Evolutionary conservation across 2,113 vertebrate species (phyloP).

Genomic region (Oceanodroma tethys): DNA sequence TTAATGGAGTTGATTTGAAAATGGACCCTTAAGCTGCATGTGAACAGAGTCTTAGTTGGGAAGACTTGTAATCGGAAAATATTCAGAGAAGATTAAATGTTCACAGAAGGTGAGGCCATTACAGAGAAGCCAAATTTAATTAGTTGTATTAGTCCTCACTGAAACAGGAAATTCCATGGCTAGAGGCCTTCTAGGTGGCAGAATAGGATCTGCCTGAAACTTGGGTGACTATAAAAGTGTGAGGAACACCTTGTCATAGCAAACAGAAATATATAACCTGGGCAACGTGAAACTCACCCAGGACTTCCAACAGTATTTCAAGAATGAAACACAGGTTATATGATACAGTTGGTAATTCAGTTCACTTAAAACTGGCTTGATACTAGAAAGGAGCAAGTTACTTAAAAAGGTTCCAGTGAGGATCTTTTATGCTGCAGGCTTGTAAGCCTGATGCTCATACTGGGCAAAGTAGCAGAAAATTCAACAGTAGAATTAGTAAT

Average conservation of each 20-base stretch:
- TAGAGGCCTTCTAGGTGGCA: neutral
- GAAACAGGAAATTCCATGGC: neutral
- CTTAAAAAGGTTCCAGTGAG: neutral
- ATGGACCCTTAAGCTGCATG: neutral
- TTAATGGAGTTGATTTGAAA: neutral
- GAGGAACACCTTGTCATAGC: neutral
- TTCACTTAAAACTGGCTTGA: neutral
- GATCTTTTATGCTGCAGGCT: neutral
- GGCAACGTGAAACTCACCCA: neutral
- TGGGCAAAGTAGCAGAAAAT: neutral
- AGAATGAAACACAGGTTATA: neutral
- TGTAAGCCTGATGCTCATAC: neutral
- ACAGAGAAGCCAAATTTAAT: neutral
- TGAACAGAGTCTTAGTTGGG: neutral
- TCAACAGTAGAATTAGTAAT: neutral
- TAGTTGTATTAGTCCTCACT: neutral
- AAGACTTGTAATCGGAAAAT: neutral
- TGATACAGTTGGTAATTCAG: neutral
- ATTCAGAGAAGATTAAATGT: neutral
- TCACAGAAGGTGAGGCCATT: neutral
- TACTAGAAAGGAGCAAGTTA: neutral
- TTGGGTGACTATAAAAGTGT: neutral
- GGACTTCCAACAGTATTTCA: neutral
- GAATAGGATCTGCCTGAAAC: neutral
- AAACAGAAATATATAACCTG: neutral